phyloP scores from a whole-genome alignment of 2,113 vertebrate species.

The Myrmecophaga tridactyla region DNA sequence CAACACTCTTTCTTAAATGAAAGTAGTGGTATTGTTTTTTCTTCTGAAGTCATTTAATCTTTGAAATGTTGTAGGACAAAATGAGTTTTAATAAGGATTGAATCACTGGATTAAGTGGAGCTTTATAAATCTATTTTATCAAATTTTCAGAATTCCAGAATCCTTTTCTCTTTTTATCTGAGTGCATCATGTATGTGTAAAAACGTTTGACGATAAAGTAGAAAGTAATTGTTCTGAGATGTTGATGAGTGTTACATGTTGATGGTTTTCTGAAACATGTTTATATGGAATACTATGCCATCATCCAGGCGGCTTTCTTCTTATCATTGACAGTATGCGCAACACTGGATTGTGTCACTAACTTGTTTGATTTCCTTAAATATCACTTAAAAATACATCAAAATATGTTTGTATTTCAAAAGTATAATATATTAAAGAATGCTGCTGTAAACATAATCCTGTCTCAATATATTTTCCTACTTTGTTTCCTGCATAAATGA shows the following conservation, averaged over 20 bases:
- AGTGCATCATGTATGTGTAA: constrained; percentile 52
- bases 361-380: constrained; percentile 47
- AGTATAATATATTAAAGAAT: constrained; percentile 50
- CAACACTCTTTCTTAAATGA: neutral
- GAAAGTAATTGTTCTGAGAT: constrained; percentile 72
- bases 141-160: constrained; percentile 21
- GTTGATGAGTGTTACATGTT: constrained; percentile 57
- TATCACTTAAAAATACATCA: constrained; percentile 54
- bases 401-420: constrained; percentile 68
- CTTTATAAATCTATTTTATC: neutral
- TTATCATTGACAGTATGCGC: constrained; percentile 17
- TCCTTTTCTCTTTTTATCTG: constrained; percentile 21
- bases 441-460: constrained; percentile 34
- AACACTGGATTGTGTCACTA: neutral
- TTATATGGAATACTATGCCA: constrained; percentile 79
- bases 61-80: neutral
- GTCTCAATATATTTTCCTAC: constrained; percentile 54
- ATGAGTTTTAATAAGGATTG: constrained; percentile 7
- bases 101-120: neutral
- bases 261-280: constrained; percentile 78
- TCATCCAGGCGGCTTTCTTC: constrained; percentile 67
- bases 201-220: constrained; percentile 70
- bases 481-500: constrained; percentile 66
- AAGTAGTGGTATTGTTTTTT: neutral
- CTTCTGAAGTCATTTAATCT: neutral